phyloP scores from a whole-genome alignment of 2,113 vertebrate genomes.

The Pomatostomus ruficeps region DNA sequence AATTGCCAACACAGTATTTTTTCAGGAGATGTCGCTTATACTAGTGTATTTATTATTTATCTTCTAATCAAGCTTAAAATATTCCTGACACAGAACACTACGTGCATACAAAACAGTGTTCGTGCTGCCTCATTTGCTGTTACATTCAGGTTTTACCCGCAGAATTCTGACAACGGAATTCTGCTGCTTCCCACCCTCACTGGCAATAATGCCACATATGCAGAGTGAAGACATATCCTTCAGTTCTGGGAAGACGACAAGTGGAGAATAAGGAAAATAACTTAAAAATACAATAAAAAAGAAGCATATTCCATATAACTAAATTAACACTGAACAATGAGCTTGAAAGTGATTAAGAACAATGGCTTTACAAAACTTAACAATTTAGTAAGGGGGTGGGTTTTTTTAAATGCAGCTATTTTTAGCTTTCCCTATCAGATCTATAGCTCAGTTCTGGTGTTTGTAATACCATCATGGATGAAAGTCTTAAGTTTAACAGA shows the following conservation, averaged over 20 bases:
- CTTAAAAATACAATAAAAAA: background rate
- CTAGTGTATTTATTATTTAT: background rate
- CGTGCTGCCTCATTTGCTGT: background rate
- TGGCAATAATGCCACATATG: background rate
- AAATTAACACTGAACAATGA: background rate
- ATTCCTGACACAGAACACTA: background rate
- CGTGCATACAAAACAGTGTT: background rate
- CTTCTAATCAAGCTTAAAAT: background rate
- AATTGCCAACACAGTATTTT: background rate
- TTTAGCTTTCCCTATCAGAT: background rate
- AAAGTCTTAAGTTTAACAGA: background rate
- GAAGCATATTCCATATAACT: background rate
- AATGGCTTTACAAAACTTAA: background rate
- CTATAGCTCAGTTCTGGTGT: background rate
- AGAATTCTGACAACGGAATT: background rate
- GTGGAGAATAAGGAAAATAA: background rate
- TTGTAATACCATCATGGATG: background rate
- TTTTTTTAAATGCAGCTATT: background rate
- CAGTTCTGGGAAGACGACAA: background rate
- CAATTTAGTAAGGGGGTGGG: background rate
- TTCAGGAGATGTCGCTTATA: background rate
- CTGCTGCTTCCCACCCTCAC: background rate
- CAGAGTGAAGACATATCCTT: background rate
- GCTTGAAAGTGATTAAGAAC: background rate
- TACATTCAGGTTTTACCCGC: background rate